phyloP scores from a whole-genome alignment of 2,113 vertebrate genomes.

The Megaceryle torquata region DNA sequence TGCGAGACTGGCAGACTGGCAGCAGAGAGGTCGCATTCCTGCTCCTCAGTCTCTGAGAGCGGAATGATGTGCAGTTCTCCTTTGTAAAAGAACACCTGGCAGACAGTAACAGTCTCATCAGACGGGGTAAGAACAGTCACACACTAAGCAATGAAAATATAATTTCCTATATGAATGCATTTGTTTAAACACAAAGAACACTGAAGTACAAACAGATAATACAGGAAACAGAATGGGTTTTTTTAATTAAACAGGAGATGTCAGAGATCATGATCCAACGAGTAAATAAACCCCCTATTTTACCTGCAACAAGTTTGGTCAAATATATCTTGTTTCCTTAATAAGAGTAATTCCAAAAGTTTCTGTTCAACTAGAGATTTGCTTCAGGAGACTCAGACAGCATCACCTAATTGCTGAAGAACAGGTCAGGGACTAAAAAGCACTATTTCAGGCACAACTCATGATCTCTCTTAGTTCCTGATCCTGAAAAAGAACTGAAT shows the following conservation, averaged over 20 bases:
- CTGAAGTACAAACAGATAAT: background rate
- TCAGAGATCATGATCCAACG: background rate
- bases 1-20: constrained; percentile 72
- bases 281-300: background rate
- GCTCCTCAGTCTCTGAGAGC: constrained; percentile 51
- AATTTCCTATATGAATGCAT: background rate
- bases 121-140: background rate
- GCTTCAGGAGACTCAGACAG: background rate
- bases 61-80: constrained; percentile 90
- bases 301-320: background rate
- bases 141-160: background rate
- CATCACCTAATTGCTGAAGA: background rate
- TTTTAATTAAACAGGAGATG: background rate
- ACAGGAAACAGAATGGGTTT: background rate
- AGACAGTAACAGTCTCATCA: background rate
- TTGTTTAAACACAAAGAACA: background rate
- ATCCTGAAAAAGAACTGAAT: background rate
- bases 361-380: background rate
- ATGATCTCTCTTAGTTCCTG: background rate
- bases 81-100: constrained; percentile 88
- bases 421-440: background rate
- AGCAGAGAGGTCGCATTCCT: constrained; percentile 61
- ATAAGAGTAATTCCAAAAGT: background rate
- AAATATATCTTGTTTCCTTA: background rate
- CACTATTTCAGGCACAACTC: background rate